Evolutionary conservation across 2,113 vertebrate genomes (phyloP).

Genomic region (Malurus alboscapulatus): DNA sequence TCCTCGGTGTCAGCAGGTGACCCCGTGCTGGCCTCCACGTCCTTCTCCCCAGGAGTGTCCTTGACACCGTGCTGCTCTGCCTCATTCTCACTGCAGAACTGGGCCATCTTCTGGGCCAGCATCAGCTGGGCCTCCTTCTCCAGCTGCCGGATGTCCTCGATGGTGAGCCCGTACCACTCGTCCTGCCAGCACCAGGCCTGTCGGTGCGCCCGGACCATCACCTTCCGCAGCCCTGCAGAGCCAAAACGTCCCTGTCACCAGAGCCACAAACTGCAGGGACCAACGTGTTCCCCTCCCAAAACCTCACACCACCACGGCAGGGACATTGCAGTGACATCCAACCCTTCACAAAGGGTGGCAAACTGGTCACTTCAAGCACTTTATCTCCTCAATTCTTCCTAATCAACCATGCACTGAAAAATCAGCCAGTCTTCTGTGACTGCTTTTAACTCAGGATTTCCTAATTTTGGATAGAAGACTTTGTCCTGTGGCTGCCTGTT

Average conservation of each 20-base stretch:
- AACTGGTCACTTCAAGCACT: not conserved
- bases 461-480: not conserved
- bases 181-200: slow-evolving; percentile 99
- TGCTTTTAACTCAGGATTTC: not conserved
- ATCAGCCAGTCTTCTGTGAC: not conserved
- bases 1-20: slow-evolving; percentile 75
- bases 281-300: accelerated
- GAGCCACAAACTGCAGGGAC: not conserved
- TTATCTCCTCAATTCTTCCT: not conserved
- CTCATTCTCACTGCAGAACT: slow-evolving; percentile 81
- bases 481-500: not conserved
- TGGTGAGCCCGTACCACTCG: slow-evolving; percentile 95
- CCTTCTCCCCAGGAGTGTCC: slow-evolving; percentile 53
- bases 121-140: slow-evolving; percentile 94
- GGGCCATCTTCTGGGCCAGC: slow-evolving; percentile 92
- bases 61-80: slow-evolving; percentile 65
- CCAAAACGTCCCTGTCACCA: not conserved
- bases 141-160: slow-evolving; percentile 93
- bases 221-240: slow-evolving; percentile 87
- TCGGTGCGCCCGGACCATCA: slow-evolving; percentile 95
- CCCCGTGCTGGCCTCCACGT: slow-evolving; percentile 55
- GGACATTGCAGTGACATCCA: not conserved
- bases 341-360: not conserved
- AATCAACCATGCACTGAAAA: not conserved
- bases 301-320: accelerated